Evolutionary conservation across 2,888 invertebrate genomes (phyloP), one percentile per base, ranked within the genome.

Genomic region (Strigamia transsilvanica): DNA sequence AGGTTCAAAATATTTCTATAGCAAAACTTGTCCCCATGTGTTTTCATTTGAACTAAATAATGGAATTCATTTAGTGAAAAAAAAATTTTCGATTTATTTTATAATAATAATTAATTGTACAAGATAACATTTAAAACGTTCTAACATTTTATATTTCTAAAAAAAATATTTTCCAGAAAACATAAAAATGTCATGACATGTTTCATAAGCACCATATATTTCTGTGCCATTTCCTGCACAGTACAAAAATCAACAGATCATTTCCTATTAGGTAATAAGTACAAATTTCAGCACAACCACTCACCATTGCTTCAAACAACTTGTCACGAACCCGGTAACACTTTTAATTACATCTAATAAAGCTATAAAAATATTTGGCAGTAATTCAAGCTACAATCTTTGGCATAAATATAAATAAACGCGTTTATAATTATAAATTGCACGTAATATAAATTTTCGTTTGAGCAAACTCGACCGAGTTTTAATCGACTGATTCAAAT

Each of bases 101-200:
- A 18, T 21, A 18, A 23, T 21, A 21, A 18, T 18, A 56, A 56
- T 56, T 56, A 56, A 56, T 56, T 56, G 18, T 61, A 61, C 21
- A 18, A 21, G 23, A 61, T 61, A 61, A 61, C 61, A 61, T 18
- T 61, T 5, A 23, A 18, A 21, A 61, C 61, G 7, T 9, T 61
- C 23, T 23, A 61, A 61, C 61, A 61, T 61, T 61, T 61, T 61
- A 61, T 56, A 56, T 4, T 61, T 61, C 61, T 61, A 61, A 21
- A 21, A 27, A 61, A 6, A 61, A 61, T 23, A 61, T 5, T 61
- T 61, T 18, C 6, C 38, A 38, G 38, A 38, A 38, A 38, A 38
- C 38, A 38, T 27, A 38, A 38, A 38, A 38, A 38, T 38, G 38
- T 38, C 38, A 38, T 38, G 38, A 38, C 38, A 38, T 38, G 38